Conservation (phyloP, 2,888 invertebrate genomes). For the Metopia argyrocephala region DNA sequence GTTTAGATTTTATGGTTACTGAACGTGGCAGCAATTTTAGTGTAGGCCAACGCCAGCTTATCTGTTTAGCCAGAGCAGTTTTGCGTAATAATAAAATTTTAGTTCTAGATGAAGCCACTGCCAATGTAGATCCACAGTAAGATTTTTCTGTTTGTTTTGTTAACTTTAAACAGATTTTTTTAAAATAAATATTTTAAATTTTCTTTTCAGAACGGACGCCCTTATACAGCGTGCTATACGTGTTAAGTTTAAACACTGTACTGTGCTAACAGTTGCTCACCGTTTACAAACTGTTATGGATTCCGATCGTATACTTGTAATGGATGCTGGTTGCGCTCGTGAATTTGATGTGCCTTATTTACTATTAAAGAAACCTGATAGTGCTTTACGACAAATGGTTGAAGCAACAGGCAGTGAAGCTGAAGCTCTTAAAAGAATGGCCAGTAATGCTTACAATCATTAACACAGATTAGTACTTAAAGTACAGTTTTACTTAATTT, state of each 20-base stretch:
- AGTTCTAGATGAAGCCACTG: conserved; percentile 85
- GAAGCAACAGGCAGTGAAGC: conserved; percentile 81
- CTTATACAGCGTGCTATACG: conserved; percentile 92
- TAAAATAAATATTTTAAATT: conserved; percentile 63
- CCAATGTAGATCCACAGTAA: conserved; percentile 84
- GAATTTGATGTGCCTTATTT: conserved; percentile 86
- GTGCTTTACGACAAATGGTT: conserved; percentile 85
- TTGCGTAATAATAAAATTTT: conserved; percentile 82
- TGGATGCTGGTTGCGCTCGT: conserved; percentile 88
- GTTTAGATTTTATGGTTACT: conserved; percentile 80
- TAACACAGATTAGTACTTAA: conserved; percentile 20
- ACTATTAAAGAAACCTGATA: conserved; percentile 81
- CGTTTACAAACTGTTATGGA: conserved; percentile 96
- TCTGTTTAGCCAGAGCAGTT: conserved; percentile 84
- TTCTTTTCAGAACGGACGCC: conserved; percentile 85
- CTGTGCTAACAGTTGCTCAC: conserved; percentile 94
- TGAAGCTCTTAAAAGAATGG: conserved; percentile 79
- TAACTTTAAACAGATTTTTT: conserved; percentile 64
- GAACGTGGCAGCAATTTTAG: conserved; percentile 83
- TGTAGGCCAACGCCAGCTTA: conserved; percentile 84
- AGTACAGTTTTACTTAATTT: conserved; percentile 30
- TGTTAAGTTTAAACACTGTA: conserved; percentile 88
- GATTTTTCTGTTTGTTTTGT: conserved; percentile 36
- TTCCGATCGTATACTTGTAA: conserved; percentile 91
- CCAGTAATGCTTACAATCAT: conserved; percentile 76